A percentile compares a stretch with the other conserved stretches of the same genome.
Evolutionary conservation across 2,888 invertebrate species (phyloP).

Genomic region (Himalopsyche anomala): DNA sequence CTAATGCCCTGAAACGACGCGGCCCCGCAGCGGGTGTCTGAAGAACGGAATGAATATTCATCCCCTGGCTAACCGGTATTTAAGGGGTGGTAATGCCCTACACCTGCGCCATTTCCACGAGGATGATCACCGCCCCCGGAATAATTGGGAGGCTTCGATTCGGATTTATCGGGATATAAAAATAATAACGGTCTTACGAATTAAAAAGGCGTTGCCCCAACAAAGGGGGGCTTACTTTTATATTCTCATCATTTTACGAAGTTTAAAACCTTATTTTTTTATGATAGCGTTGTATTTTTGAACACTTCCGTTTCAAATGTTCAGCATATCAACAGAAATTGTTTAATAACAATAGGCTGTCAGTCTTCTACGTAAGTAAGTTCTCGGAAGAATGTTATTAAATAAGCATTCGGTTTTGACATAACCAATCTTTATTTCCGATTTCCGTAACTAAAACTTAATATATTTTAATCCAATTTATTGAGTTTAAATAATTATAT

Average conservation of each 20-base stretch:
- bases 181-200: slow-evolving; percentile 41
- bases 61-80: slow-evolving; percentile 42
- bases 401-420: too few species aligned
- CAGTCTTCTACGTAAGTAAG: too few species aligned
- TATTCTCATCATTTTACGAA: background rate
- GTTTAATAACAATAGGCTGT: too few species aligned
- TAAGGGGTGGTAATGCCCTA: slow-evolving; percentile 43
- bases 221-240: background rate
- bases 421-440: too few species aligned
- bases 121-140: slow-evolving; percentile 27
- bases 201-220: slow-evolving; percentile 11
- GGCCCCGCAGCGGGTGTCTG: slow-evolving; percentile 8
- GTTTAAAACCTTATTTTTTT: background rate
- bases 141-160: slow-evolving; percentile 46
- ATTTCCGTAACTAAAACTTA: too few species aligned
- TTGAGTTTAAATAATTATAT: too few species aligned
- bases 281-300: background rate
- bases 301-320: too few species aligned
- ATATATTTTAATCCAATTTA: too few species aligned
- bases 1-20: slow-evolving; percentile 27
- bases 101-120: slow-evolving; percentile 48
- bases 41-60: slow-evolving; percentile 40
- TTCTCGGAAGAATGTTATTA: too few species aligned
- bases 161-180: slow-evolving; percentile 46
- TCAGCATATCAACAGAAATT: too few species aligned